These are phyloP conservation scores for Isoperla grammatica DNA, from an alignment of 2,888 invertebrate genomes.

Conservation along the genomic window DNA sequence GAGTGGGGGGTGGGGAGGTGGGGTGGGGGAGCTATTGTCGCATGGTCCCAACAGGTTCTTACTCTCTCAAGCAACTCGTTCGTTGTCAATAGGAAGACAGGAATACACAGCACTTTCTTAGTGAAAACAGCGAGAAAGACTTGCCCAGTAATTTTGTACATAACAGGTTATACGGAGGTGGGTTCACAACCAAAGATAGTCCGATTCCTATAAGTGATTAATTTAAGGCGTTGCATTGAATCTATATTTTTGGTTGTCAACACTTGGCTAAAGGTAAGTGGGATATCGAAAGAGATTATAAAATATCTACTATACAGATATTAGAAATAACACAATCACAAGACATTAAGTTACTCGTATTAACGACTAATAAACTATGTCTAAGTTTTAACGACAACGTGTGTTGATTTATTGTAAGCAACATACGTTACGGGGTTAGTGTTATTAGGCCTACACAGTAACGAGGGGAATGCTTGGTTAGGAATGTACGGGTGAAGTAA, in stretches of 20 bases:
- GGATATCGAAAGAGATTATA: constrained; percentile 1
- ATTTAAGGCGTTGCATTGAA: constrained; percentile 1
- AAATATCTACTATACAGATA: constrained; percentile 5
- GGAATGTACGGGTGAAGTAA: neutral
- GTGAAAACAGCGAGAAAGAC: constrained; percentile 5
- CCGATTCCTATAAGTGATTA: neutral
- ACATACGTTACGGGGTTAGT: constrained; percentile 1
- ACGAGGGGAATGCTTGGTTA: neutral
- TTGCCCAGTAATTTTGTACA: constrained; percentile 5
- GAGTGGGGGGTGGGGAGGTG: too few species aligned
- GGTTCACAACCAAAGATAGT: neutral
- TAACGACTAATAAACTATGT: constrained; percentile 18
- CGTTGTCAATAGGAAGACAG: constrained; percentile 11
- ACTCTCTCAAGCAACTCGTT: too few species aligned
- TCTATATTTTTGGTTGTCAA: neutral
- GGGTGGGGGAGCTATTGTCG: too few species aligned
- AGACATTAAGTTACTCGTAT: constrained; percentile 13
- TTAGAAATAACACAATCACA: constrained; percentile 15
- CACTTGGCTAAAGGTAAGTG: neutral
- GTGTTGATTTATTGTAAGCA: too few species aligned
- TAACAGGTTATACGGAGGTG: neutral
- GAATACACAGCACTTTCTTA: constrained; percentile 9
- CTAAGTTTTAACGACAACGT: constrained; percentile 9
- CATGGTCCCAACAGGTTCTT: constrained; percentile 4
- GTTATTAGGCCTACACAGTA: neutral